Conservation (phyloP, 2,888 invertebrate genomes). For the Rhorus exstirpatorius region DNA sequence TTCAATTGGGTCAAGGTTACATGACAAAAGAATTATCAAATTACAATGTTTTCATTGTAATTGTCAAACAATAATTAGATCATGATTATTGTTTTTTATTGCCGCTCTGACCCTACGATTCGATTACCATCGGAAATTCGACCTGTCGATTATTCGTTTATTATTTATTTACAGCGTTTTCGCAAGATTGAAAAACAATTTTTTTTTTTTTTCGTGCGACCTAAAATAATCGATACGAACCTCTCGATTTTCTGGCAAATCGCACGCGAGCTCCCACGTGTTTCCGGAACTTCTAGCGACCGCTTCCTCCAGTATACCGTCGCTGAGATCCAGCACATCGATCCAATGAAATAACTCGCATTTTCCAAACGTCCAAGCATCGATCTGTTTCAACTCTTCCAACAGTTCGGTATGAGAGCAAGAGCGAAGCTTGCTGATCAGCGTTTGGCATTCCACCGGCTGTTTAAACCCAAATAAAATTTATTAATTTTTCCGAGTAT, state of each 20-base stretch:
- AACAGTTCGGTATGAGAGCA: conserved; percentile 90
- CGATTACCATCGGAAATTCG: no score
- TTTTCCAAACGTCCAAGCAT: conserved; percentile 95
- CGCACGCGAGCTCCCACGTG: conserved; percentile 92
- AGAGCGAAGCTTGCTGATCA: conserved; percentile 91
- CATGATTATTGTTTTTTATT: no score
- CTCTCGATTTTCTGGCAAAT: conserved; percentile 89
- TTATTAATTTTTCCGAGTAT: background rate
- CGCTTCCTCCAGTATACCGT: conserved; percentile 92
- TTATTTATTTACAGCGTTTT: no score
- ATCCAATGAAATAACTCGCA: conserved; percentile 96
- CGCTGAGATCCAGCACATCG: conserved; percentile 92
- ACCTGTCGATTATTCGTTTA: no score
- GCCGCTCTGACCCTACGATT: no score
- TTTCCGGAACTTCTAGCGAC: conserved; percentile 88
- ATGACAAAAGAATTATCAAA: no score
- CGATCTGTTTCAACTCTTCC: conserved; percentile 90
- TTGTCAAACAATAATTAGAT: no score
- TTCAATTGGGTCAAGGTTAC: no score
- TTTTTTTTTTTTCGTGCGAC: no score
- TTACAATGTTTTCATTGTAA: no score
- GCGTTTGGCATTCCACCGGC: conserved; percentile 91
- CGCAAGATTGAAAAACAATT: no score
- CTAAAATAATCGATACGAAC: conserved; percentile 82
- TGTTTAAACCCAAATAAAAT: conserved; percentile 68